These are phyloP conservation scores for Cyprinodon brontotheroides DNA, from an alignment of 2,113 vertebrate species.

Conservation along the genomic window DNA sequence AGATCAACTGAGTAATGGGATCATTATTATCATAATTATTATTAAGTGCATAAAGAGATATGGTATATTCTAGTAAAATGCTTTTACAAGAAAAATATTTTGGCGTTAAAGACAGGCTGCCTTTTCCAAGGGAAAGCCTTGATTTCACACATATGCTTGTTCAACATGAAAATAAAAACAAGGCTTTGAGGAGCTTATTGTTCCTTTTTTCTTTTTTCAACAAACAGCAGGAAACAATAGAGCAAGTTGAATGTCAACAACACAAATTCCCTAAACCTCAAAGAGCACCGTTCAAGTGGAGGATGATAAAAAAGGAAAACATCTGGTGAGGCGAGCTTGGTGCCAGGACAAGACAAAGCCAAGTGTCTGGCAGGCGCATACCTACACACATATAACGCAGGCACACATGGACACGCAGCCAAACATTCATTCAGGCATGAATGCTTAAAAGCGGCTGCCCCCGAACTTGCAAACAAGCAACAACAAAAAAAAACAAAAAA, in stretches of 20 bases:
- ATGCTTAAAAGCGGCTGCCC: conserved; percentile 57
- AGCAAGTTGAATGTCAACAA: conserved; percentile 61
- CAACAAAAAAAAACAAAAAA: conserved; percentile 36
- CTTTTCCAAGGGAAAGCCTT: conserved; percentile 16
- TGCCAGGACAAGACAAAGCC: conserved; percentile 84
- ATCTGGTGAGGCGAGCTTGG: conserved; percentile 78
- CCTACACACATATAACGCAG: conserved; percentile 55
- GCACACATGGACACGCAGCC: conserved; percentile 28
- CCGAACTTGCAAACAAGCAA: conserved; percentile 68
- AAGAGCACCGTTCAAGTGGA: conserved; percentile 74
- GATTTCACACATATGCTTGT: not conserved
- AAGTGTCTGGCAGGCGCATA: conserved; percentile 76
- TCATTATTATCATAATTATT: not conserved
- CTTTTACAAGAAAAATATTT: not conserved
- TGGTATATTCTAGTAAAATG: not conserved
- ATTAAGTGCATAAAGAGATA: not conserved
- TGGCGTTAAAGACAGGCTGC: not conserved
- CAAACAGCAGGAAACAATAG: conserved; percentile 63
- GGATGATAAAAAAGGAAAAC: conserved; percentile 82
- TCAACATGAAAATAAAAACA: conserved; percentile 16
- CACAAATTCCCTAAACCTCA: conserved; percentile 73
- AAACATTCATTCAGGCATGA: conserved; percentile 62
- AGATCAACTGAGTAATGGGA: not conserved
- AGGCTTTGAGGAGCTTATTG: conserved; percentile 37
- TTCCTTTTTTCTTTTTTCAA: conserved; percentile 40